Base-by-base conservation (phyloP, 1,140 invertebrate species). In the Brachionus angularis region DNA sequence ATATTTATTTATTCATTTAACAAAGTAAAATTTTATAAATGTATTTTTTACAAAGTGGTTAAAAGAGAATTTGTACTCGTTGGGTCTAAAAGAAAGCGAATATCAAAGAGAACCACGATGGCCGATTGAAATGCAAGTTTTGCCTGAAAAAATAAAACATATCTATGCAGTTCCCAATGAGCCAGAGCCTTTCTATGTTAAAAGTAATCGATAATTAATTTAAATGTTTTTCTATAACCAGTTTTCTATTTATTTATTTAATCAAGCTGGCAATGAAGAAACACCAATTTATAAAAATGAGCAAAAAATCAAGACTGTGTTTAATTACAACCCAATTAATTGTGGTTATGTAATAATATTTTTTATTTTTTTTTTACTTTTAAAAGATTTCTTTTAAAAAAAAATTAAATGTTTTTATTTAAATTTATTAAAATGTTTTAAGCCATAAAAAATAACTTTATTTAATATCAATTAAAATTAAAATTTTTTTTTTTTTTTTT, bases 101-200 rank as follows among this genome's bases (percentile, higher is more conserved):
- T 71, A 72, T 78, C 46, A 49, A 53, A 27, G 31, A 34, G 67
- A 70, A 42, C 86, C 89, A 42, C 83, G 89, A 79, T 91, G 91
- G 91, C 91, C 91, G 8, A 87, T 89, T 16, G 90, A 92, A 81
- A 75, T 80, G 14, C 77, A 93, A 88, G 90, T 94, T n/a, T 83
- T 91, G 67, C 85, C 89, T 74, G 88, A 90, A 74, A 85, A 86
- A 75, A 85, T 93, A 67, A 85, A 86, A 74, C 90, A 93, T 76
- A 86, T 92, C 74, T 84, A 86, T 47, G 87, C 87, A 79, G 84
- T 83, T 73, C 88, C 89, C 1, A 75, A 85, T 8, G 83, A 84
- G 21, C 87, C 88, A 39, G 91, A 94, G 78, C 85, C 87, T 2
- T 91, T 91, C 79, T 93, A 94, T 78, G 79, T 85, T 33, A 80